Conservation (phyloP, 37 sponge, comb jelly and placozoan species). For the Halisarca cf. caerulea region DNA sequence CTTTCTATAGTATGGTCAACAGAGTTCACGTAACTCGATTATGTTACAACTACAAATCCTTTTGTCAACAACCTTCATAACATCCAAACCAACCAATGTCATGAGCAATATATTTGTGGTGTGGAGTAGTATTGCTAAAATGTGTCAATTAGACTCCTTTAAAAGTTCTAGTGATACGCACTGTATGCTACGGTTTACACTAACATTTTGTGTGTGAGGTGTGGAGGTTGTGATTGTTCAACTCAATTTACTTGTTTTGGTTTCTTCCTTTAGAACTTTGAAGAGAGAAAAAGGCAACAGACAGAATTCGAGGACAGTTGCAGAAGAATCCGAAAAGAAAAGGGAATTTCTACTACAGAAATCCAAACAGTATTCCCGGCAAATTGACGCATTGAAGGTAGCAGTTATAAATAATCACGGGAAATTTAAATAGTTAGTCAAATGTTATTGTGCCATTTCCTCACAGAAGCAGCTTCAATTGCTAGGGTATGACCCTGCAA, state of each 20-base stretch:
- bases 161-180: no score
- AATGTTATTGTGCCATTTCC: neutral
- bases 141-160: no score
- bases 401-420: neutral
- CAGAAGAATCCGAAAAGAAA: conserved; percentile 26
- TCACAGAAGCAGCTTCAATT: conserved; percentile 49
- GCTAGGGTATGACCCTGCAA: conserved; percentile 37
- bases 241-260: neutral
- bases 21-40: no score
- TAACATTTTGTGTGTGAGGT: no score
- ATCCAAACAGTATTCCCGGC: conserved; percentile 51
- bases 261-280: neutral
- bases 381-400: conserved; percentile 51
- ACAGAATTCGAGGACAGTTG: neutral
- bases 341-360: conserved; percentile 60
- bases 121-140: no score
- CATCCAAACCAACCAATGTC: no score
- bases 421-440: neutral
- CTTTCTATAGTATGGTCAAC: no score
- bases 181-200: no score
- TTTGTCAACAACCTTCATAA: no score
- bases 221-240: neutral
- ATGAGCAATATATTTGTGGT: no score
- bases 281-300: neutral
- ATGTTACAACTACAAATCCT: no score